Evolutionary conservation across 2,888 invertebrate genomes (phyloP).

Genomic region (Meandrusa payeni): DNA sequence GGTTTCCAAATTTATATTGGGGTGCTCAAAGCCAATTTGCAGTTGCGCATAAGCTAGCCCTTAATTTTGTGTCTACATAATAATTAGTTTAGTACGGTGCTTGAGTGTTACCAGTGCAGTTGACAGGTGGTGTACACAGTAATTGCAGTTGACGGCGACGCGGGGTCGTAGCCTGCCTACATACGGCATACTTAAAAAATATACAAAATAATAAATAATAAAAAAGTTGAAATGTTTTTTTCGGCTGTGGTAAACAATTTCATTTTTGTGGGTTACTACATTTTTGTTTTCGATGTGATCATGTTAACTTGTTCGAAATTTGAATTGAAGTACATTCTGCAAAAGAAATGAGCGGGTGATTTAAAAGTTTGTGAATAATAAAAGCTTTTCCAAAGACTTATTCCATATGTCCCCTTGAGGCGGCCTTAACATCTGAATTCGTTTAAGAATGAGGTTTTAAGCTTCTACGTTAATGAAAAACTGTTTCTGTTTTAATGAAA

Average conservation of each 20-base stretch:
- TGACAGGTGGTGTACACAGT: slow-evolving; percentile 49
- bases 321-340: no score
- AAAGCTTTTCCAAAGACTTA: slow-evolving; percentile 51
- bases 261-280: no score
- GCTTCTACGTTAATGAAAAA: slow-evolving; percentile 55
- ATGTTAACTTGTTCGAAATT: no score
- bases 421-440: slow-evolving; percentile 50
- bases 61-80: slow-evolving; percentile 41
- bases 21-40: background rate
- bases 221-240: no score
- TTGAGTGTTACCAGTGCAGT: slow-evolving; percentile 42
- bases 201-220: no score
- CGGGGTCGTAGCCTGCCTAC: slow-evolving; percentile 33
- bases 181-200: no score
- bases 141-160: slow-evolving; percentile 44
- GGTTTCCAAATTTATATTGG: no score
- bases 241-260: no score
- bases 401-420: slow-evolving; percentile 50
- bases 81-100: slow-evolving; percentile 43
- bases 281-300: no score
- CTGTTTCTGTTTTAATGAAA: slow-evolving; percentile 48
- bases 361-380: slow-evolving; percentile 24
- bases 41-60: slow-evolving; percentile 21
- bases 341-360: background rate
- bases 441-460: slow-evolving; percentile 46